Evolutionary conservation across 2,797 vertebrate species (phyloP), one percentile per base, ranked within the genome.

Genomic region (Enteromius radiatus): DNA sequence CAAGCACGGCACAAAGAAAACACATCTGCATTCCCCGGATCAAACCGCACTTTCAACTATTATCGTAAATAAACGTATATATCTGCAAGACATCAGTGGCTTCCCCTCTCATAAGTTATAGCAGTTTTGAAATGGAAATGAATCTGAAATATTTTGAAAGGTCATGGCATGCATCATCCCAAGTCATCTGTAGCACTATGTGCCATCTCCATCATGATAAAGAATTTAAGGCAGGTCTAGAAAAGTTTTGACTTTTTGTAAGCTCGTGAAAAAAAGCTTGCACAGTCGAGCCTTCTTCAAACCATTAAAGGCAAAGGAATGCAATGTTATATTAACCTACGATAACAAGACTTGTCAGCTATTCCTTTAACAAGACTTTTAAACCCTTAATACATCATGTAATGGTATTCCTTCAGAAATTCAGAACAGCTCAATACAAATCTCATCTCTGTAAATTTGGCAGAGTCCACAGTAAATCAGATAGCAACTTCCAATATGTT

Each of bases 11-110:
- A 82, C 65, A 85, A 47, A 85, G 78, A 21, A 21, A 78, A 79
- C 28, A 54, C 28, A 69, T 74, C 80, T 83, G 68, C 68, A 59
- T 59, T 54, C 71, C 73, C 2, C 43, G 77, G 71, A 82, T 88
- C 82, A 83, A 78, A 78, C 36, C 6, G 23, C 17, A 12, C 67
- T 80, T 86, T 84, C 77, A 88, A 78, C 54, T 33, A 26, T 45
- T 65, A 83, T 47, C 43, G 64, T 77, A 75, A 83, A 86, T 81
- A 85, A 83, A 83, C 38, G 31, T 70, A 63, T 77, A 63, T 77
- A 33, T n/a, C 23, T 64, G 52, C 52, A 63, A 83, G 52, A 84
- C 33, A 73, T 79, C 64, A 26, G 15, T 12, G 43, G 15, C 70
- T 76, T 67, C 68, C 23, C 45, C 56, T 70, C 28, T 83, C 43